Base-by-base conservation (phyloP, 2,797 vertebrate species). In the Thunnus albacares region DNA sequence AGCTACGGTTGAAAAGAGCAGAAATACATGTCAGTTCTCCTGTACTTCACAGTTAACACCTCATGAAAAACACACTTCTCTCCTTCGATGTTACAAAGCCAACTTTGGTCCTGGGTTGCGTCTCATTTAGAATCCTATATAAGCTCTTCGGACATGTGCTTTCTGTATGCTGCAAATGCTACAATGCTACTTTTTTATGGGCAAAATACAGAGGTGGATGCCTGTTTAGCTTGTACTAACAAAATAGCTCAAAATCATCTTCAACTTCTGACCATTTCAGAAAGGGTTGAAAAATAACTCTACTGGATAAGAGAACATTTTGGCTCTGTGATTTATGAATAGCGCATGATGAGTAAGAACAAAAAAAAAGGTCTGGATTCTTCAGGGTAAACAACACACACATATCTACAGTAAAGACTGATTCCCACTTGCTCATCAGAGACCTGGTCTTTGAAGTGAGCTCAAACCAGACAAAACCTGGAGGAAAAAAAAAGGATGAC, bases 391-490 rank as follows among this genome's bases (percentile, higher is more conserved):
- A 53, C 51, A 76, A 64, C 75, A 51, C 20, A 57, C 49, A 45
- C 22, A 5, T 43, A 70, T 68, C 60, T 43, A 38, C 8, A 38
- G 11, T 66, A 58, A 72, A 76, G 56, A 49, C 24, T 20, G 33
- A n/a, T 53, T 71, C 33, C 33, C 1, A 13, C 24, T 52, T 77
- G 38, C 65, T 72, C 57, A 47, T 81, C 63, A 73, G 24, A 73
- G 20, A 63, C 24, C 28, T 0, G 6, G 30, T 57, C 79, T 86
- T 88, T 90, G 77, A 92, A 78, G 75, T 60, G 24, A 67, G 64
- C 49, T 74, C 67, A 69, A 59, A 88, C 68, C 69, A 74, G 78
- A 86, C 63, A 64, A 6, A 80, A 80, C 69, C 58, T 28, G 53
- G 11, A 24, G 30, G 6, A 24, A 33, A 52, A 75, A 26, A 52